phyloP scores from a whole-genome alignment of 2,113 vertebrate genomes.

The Notiomystis cincta region DNA sequence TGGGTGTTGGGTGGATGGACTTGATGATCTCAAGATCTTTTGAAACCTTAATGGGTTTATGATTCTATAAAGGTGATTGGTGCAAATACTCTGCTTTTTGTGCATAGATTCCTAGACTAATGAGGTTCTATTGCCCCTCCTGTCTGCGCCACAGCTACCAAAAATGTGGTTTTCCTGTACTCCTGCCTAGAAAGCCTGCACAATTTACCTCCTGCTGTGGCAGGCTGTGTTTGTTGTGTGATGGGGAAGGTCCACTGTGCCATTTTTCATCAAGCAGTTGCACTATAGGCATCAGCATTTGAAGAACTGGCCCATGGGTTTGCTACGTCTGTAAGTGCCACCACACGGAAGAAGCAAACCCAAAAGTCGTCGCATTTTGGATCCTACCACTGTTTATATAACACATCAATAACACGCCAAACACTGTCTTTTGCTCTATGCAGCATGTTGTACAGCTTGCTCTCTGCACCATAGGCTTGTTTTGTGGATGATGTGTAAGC shows the following conservation, averaged over 20 bases:
- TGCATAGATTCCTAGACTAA: not conserved
- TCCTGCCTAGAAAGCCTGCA: not conserved
- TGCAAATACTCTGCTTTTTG: not conserved
- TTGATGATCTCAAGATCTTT: not conserved
- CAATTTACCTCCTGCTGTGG: not conserved
- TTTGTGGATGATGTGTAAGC: constrained; percentile 5
- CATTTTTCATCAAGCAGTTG: not conserved
- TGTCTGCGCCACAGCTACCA: not conserved
- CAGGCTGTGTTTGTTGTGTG: not conserved
- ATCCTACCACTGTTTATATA: constrained; percentile 19
- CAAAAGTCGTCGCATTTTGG: not conserved
- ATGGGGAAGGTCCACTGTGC: not conserved
- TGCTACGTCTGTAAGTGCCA: not conserved
- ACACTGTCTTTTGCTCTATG: constrained; percentile 14
- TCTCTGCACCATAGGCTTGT: not conserved
- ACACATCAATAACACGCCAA: not conserved
- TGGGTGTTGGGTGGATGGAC: not conserved
- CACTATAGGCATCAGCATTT: not conserved
- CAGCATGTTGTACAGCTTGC: constrained; percentile 3
- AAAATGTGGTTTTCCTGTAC: not conserved
- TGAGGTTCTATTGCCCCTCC: not conserved
- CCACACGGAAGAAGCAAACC: not conserved
- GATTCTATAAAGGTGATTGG: accelerated
- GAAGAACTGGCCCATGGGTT: not conserved
- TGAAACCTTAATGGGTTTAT: not conserved